Base-by-base conservation (phyloP, 2,113 vertebrate genomes). In the Calidris pygmaea region DNA sequence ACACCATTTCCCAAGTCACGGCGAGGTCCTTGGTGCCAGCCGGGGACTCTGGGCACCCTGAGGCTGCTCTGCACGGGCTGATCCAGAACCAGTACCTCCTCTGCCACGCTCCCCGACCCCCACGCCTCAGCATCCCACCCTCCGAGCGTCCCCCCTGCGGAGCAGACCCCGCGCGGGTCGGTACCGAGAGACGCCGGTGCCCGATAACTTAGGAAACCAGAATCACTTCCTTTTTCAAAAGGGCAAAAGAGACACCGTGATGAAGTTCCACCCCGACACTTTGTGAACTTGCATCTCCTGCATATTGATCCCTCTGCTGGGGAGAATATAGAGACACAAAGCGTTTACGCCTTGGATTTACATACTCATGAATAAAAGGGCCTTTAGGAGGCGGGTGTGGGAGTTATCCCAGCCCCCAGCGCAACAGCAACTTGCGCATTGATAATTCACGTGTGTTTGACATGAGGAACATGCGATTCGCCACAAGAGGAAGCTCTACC, bases 221-320 rank as follows among this genome's bases (percentile, higher is more conserved):
- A 30, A 22, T 48, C 24, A 12, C 27, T 35, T 34, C 16, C 45
- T 59, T 43, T 50, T 68, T 10, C 39, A 30, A 32, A 43, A 20
- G 66, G 71, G 70, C 77, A 76, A 43, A 27, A 34, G 47, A 89
- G 75, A 83, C 8, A 6, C 34, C 19, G 16, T 24, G 30, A 71
- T 15, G 8, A 81, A 85, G 78, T 74, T 89, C 73, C 47, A 63
- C n/a, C 47, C 48, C 1, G 10, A 45, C n/a, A 63, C 76, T 53
- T 86, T 15, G 76, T 67, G 71, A 83, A 89, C 65, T 53, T 14
- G 2, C 55, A 24, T 65, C 29, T 41, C 71, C 90, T 81, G 82
- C 58, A 47, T 65, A 63, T 80, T 23, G 82, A 95, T 81, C 92
- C 90, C 87, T 94, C 87, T 92, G 45, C 85, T 87, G 62, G 52